Evolutionary conservation across 1,140 invertebrate genomes (phyloP).

Genomic region (Diorhabda sublineata): DNA sequence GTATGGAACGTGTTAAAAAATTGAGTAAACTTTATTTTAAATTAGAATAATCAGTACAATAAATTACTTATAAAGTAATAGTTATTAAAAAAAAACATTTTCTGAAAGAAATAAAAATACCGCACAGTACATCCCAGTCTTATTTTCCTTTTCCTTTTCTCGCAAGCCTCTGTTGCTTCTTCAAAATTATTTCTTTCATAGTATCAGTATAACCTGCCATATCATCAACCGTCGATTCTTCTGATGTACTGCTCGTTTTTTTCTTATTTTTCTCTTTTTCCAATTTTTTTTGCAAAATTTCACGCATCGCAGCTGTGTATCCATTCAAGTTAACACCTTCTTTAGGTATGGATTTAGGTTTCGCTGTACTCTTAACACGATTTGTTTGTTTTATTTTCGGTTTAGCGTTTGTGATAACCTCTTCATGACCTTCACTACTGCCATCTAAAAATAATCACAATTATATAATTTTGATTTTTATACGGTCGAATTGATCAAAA

Average conservation of each 20-base stretch:
- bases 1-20: no score
- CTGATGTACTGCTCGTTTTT: background rate
- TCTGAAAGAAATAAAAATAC: no score
- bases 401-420: conserved; percentile 7
- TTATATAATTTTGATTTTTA: no score
- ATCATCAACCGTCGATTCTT: background rate
- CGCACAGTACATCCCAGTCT: background rate
- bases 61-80: no score
- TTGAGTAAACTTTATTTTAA: no score
- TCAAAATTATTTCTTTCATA: conserved; percentile 18
- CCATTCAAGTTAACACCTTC: background rate
- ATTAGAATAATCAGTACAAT: no score
- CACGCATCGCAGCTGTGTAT: conserved; percentile 32
- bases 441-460: no score
- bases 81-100: no score
- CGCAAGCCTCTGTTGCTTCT: conserved; percentile 6
- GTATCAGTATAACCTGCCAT: conserved; percentile 11
- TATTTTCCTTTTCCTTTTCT: conserved; percentile 6
- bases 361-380: background rate
- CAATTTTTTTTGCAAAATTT: conserved; percentile 26
- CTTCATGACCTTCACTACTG: background rate
- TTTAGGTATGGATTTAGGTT: no score
- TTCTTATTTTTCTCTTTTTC: conserved; percentile 14
- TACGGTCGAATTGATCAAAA: no score
- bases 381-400: background rate